These are phyloP conservation scores for Xestoiulus laeticollis DNA, from an alignment of 2,888 invertebrate genomes.

Conservation along the genomic window DNA sequence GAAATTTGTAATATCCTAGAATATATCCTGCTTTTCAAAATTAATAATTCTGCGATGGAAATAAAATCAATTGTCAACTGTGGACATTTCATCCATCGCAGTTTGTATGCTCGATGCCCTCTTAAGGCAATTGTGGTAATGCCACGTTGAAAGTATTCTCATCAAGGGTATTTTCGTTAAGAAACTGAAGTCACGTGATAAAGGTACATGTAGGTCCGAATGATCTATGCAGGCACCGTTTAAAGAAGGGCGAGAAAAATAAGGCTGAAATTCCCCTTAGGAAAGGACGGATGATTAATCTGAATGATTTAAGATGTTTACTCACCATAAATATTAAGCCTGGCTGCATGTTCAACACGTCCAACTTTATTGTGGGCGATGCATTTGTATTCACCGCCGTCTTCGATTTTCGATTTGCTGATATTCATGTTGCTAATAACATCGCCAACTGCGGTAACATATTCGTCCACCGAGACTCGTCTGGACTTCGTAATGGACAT, in stretches of 20 bases:
- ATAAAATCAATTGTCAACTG: too few species aligned
- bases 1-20: too few species aligned
- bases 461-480: slow-evolving; percentile 59
- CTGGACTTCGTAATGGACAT: slow-evolving; percentile 57
- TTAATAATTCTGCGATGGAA: too few species aligned
- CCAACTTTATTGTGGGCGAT: slow-evolving; percentile 58
- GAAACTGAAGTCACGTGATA: background rate
- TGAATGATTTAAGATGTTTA: slow-evolving; percentile 59
- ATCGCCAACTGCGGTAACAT: slow-evolving; percentile 60
- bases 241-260: background rate
- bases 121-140: background rate
- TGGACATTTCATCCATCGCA: too few species aligned
- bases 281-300: slow-evolving; percentile 14
- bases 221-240: background rate
- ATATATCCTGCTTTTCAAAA: too few species aligned
- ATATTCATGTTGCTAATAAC: slow-evolving; percentile 62
- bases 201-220: background rate
- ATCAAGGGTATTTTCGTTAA: background rate
- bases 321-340: slow-evolving; percentile 61
- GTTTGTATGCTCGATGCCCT: too few species aligned
- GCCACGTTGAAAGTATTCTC: background rate
- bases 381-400: slow-evolving; percentile 60
- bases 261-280: background rate
- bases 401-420: slow-evolving; percentile 58
- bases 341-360: slow-evolving; percentile 58